Evolutionary conservation across 2,888 invertebrate genomes (phyloP).

Genomic region (Mycogona germanica): DNA sequence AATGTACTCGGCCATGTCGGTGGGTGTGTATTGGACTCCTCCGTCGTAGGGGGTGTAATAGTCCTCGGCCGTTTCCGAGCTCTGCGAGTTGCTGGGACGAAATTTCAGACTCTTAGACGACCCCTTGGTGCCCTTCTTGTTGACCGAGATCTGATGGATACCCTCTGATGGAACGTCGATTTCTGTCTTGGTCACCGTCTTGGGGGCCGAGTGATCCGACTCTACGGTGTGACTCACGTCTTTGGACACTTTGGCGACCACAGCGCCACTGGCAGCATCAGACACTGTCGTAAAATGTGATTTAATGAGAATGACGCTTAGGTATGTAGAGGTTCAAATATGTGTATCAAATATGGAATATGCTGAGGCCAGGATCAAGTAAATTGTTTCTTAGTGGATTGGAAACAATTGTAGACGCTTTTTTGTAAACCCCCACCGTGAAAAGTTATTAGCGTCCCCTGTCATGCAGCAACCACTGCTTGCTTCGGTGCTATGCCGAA

Average conservation of each 20-base stretch:
- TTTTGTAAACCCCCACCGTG: too few species aligned
- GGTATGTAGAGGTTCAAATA: too few species aligned
- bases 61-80: constrained; percentile 10
- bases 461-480: too few species aligned
- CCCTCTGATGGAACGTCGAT: constrained; percentile 20
- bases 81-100: neutral
- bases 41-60: constrained; percentile 22
- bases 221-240: constrained; percentile 14
- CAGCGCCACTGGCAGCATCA: constrained; percentile 15
- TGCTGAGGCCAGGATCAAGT: neutral
- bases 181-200: constrained; percentile 18
- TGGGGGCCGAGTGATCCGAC: constrained; percentile 12
- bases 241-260: constrained; percentile 13
- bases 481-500: too few species aligned
- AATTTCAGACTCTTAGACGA: neutral
- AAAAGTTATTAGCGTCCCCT: too few species aligned
- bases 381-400: too few species aligned
- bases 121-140: constrained; percentile 13
- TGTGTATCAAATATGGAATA: neutral
- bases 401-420: too few species aligned
- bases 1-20: constrained; percentile 67
- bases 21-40: constrained; percentile 47
- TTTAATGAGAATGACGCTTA: neutral
- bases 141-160: constrained; percentile 15
- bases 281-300: constrained; percentile 12